Evolutionary conservation across 2,113 vertebrate genomes (phyloP).

Genomic region (Diglossa brunneiventris): DNA sequence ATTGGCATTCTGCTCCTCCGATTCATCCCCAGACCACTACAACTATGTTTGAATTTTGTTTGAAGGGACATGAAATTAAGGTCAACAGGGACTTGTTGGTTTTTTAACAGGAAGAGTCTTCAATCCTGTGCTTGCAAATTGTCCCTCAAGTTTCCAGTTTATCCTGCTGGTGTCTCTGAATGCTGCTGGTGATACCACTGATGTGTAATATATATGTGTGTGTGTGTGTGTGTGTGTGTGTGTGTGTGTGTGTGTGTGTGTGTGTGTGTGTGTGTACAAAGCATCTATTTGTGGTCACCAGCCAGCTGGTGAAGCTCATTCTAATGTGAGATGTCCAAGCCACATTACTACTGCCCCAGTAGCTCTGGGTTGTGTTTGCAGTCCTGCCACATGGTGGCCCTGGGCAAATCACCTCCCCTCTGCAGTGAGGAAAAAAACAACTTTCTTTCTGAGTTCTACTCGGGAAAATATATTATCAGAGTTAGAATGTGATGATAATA

Average conservation of each 20-base stretch:
- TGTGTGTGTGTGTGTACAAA: background rate
- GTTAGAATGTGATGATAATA: background rate
- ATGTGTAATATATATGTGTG: too few relatives aligned
- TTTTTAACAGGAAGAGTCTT: background rate
- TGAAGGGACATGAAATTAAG: background rate
- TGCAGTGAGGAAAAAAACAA: background rate
- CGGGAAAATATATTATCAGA: background rate
- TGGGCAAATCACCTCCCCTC: background rate
- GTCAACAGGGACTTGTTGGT: background rate
- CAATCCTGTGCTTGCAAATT: background rate
- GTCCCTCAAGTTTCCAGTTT: background rate
- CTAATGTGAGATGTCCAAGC: background rate
- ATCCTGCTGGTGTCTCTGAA: background rate
- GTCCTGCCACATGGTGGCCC: background rate
- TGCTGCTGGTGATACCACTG: background rate
- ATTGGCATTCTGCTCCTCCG: background rate
- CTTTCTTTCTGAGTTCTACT: background rate
- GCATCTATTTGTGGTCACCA: accelerated
- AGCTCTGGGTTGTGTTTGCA: background rate
- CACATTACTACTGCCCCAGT: accelerated
- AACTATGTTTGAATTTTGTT: background rate
- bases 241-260: background rate
- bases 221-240: background rate
- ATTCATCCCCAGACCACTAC: background rate
- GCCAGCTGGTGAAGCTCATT: background rate